phyloP scores from a whole-genome alignment of 2,113 vertebrate genomes.

The Dascyllus trimaculatus region DNA sequence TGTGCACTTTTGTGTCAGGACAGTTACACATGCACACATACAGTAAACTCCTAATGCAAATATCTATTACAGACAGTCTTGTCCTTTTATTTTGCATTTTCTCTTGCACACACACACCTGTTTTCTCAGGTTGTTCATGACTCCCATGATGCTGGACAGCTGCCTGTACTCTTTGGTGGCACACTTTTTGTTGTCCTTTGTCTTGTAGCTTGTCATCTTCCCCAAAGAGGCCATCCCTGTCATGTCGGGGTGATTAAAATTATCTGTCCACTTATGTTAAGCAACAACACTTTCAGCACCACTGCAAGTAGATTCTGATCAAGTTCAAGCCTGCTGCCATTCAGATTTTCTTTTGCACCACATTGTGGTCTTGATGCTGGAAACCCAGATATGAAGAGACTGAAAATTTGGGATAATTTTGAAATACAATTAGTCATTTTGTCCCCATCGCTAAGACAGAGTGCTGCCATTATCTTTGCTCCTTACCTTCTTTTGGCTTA shows the following conservation, averaged over 20 bases:
- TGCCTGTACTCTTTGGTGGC: slow-evolving; percentile 92
- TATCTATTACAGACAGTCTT: neutral
- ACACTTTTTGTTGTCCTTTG: slow-evolving; percentile 94
- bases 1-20: neutral
- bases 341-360: too few species aligned
- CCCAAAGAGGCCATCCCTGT: slow-evolving; percentile 82
- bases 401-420: too few species aligned
- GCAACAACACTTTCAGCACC: neutral
- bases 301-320: neutral
- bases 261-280: neutral
- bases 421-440: too few species aligned
- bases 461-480: too few species aligned
- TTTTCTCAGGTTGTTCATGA: slow-evolving; percentile 95
- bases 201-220: slow-evolving; percentile 88
- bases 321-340: too few species aligned
- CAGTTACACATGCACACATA: neutral
- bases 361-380: too few species aligned
- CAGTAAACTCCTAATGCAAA: neutral
- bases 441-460: too few species aligned
- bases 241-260: slow-evolving; percentile 49
- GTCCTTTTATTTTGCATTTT: neutral
- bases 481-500: too few species aligned
- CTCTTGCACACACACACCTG: slow-evolving; percentile 88
- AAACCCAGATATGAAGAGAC: too few species aligned
- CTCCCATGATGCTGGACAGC: slow-evolving; percentile 93